Evolutionary conservation across 2,797 vertebrate genomes (phyloP), one percentile per base, ranked within the genome.

Genomic region (Clarias fuscus): DNA sequence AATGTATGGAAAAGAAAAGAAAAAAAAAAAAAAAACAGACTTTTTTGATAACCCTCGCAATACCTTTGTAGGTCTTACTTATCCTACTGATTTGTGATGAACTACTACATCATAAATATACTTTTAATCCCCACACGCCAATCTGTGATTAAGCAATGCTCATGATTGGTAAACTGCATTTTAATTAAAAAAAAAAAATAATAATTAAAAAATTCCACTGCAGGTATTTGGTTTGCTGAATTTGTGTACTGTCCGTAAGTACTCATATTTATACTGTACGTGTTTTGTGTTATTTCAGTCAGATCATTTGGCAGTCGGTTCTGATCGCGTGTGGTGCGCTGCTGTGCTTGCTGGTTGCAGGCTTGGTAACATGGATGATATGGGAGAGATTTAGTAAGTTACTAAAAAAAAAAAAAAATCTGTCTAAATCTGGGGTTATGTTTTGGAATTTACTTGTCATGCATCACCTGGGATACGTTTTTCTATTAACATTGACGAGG

Each of bases 321-420:
- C 48, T 94, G 89, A 24, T 90, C 30, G 86, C 87, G 20, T 92
- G 91, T 68, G 87, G 80, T 0, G 83, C 75, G 17, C 1, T 94
- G 1, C 37, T 95, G 24, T 17, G 94, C 2, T 7, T 94, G 0
- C 56, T 92, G 58, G 87, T 77, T 40, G 71, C 89, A 65, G 80
- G 71, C n/a, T 17, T 93, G 68, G 33, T 90, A 2, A 75, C 48
- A 24, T 90, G 81, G 84, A 92, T 61, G 88, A 48, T 91, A 61
- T 88, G 90, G 90, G 90, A 86, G 67, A 78, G 65, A n/a, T 91
- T 77, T 76, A 90, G 95, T 95, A 92, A 93, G 95, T 85, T 48
- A 56, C 84, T 77, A 58, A 17, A 43, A 18, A 53, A 11, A n/a
- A 58, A 17, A 43, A 18, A 11, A 11, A 11, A 33, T 24, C 14